Conservation (phyloP, 2,113 vertebrate genomes). For the Trogon surrucura region DNA sequence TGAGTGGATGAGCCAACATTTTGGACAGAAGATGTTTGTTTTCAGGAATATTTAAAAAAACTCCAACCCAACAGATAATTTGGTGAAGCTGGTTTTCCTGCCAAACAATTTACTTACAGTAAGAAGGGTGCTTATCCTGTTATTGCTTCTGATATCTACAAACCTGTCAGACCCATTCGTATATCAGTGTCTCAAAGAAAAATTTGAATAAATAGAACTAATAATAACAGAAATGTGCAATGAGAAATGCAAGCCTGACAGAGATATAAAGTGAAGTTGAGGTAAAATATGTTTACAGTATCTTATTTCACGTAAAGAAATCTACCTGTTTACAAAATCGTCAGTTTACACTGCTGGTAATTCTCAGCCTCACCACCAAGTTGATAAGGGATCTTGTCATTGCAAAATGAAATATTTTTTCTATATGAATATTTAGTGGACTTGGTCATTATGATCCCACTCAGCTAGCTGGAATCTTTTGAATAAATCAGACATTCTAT, state of each 20-base stretch:
- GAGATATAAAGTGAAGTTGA: not conserved
- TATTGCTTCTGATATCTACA: not conserved
- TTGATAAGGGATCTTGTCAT: not conserved
- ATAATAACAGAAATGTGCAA: not conserved
- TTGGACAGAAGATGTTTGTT: not conserved
- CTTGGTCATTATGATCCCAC: not conserved
- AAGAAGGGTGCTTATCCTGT: not conserved
- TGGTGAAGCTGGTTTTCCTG: not conserved
- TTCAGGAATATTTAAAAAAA: not conserved
- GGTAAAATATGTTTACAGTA: not conserved
- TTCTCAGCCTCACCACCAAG: not conserved
- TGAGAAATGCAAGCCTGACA: not conserved
- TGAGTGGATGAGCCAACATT: not conserved
- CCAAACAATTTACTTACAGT: not conserved
- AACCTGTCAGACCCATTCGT: rapidly evolving
- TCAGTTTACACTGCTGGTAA: not conserved
- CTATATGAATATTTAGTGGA: not conserved
- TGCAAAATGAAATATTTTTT: not conserved
- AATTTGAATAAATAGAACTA: not conserved
- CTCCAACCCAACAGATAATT: not conserved
- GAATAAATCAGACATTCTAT: not conserved
- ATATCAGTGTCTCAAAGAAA: not conserved
- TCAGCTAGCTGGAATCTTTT: not conserved
- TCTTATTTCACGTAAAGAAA: not conserved
- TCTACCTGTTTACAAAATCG: not conserved